These are phyloP conservation scores for Epinephelus cyanopodus DNA, from an alignment of 2,113 vertebrate species.

Conservation along the genomic window DNA sequence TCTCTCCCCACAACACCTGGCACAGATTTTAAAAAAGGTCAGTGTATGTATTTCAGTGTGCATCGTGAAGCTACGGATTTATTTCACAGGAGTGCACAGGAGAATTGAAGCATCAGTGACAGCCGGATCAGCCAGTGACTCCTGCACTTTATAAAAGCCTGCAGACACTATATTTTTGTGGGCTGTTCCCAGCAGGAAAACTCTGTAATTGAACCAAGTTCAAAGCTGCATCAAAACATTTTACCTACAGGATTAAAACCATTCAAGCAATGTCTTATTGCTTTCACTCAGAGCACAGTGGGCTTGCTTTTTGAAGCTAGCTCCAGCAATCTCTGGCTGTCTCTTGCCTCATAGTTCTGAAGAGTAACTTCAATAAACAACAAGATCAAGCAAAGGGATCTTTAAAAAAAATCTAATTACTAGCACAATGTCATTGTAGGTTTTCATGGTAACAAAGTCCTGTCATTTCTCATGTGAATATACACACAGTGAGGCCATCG, in stretches of 20 bases:
- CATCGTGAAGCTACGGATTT: neutral
- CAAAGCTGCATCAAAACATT: constrained; percentile 6
- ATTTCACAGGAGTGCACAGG: neutral
- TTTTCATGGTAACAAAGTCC: neutral
- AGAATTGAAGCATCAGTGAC: neutral
- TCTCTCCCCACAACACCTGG: neutral
- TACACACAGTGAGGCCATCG: neutral
- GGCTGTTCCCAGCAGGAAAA: neutral
- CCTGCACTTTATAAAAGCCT: neutral
- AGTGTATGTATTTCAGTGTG: neutral
- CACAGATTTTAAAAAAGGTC: neutral
- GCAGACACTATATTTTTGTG: neutral
- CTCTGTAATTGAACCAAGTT: neutral
- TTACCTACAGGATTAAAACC: neutral
- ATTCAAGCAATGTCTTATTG: neutral
- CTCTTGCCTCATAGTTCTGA: too few relatives aligned
- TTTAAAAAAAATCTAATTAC: neutral
- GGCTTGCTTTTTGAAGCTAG: neutral
- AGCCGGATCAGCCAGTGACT: neutral
- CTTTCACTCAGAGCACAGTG: neutral
- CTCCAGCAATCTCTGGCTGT: neutral
- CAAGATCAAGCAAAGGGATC: too few relatives aligned
- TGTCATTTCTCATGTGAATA: neutral
- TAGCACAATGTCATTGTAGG: neutral
- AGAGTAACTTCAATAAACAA: neutral